Conservation (phyloP, 2,888 invertebrate species). For the Micropterix aruncella region DNA sequence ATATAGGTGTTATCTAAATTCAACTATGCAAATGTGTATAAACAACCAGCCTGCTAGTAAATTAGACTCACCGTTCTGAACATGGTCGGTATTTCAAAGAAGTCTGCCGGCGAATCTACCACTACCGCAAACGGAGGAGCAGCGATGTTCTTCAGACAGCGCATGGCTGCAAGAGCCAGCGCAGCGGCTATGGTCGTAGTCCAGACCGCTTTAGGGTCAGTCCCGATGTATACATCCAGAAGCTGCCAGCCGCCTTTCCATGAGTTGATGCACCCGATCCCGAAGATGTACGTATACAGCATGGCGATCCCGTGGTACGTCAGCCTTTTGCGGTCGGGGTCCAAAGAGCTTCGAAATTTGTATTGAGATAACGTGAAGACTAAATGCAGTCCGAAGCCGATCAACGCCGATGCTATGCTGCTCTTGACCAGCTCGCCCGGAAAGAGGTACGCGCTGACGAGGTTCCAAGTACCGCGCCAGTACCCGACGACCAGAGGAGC, state of each 20-base stretch:
- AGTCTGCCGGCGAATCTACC: constrained; percentile 60
- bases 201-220: constrained; percentile 40
- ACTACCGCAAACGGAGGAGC: constrained; percentile 71
- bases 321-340: constrained; percentile 54
- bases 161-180: constrained; percentile 50
- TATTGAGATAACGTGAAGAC: constrained; percentile 54
- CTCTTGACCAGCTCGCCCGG: constrained; percentile 45
- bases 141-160: constrained; percentile 63
- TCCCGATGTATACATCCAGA: constrained; percentile 57
- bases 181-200: constrained; percentile 52
- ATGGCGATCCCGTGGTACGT: constrained; percentile 57
- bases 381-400: constrained; percentile 58
- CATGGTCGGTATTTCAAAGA: constrained; percentile 77
- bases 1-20: too few species aligned
- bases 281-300: constrained; percentile 60
- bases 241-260: constrained; percentile 79
- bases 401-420: constrained; percentile 49
- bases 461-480: constrained; percentile 77
- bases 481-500: constrained; percentile 73
- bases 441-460: constrained; percentile 59
- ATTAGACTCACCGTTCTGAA: constrained; percentile 62
- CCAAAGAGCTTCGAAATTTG: constrained; percentile 39
- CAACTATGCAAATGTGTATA: too few species aligned
- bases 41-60: too few species aligned
- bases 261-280: constrained; percentile 70